A percentile compares a stretch with the other conserved stretches of the same genome.
Evolutionary conservation across 2,113 vertebrate species (phyloP).

Genomic region (Scomber colias): DNA sequence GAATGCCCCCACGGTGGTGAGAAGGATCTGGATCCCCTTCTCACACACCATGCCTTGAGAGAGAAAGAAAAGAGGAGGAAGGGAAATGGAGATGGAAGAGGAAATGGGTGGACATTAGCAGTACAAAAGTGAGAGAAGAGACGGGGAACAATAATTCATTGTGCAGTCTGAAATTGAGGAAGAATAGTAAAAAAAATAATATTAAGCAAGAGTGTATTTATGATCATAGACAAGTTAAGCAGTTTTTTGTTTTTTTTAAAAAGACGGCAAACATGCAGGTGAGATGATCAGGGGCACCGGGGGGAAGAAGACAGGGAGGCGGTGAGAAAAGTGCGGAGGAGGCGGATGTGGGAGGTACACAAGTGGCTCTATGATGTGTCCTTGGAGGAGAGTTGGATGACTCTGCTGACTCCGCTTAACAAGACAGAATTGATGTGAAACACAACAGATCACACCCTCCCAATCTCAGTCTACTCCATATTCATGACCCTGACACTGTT

Average conservation of each 20-base stretch:
- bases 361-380: slow-evolving; percentile 70
- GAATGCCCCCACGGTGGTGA: slow-evolving; percentile 94
- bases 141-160: background rate
- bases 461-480: slow-evolving; percentile 68
- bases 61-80: slow-evolving; percentile 61
- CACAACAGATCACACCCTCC: slow-evolving; percentile 73
- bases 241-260: slow-evolving; percentile 25
- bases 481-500: slow-evolving; percentile 74
- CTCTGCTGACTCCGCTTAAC: slow-evolving; percentile 82
- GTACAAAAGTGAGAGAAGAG: background rate
- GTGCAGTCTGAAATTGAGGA: background rate
- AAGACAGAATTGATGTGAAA: slow-evolving; percentile 78
- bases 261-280: slow-evolving; percentile 23
- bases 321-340: slow-evolving; percentile 33
- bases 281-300: slow-evolving; percentile 33
- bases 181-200: background rate
- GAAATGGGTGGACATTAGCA: background rate
- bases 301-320: slow-evolving; percentile 32
- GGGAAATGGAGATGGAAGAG: slow-evolving; percentile 12
- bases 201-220: background rate
- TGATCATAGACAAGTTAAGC: slow-evolving; percentile 5
- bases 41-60: slow-evolving; percentile 91
- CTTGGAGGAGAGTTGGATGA: slow-evolving; percentile 78
- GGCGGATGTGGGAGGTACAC: slow-evolving; percentile 58
- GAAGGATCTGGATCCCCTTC: slow-evolving; percentile 93